These are phyloP conservation scores for Naja naja DNA, from an alignment of 2,113 vertebrate species.

Conservation along the genomic window DNA sequence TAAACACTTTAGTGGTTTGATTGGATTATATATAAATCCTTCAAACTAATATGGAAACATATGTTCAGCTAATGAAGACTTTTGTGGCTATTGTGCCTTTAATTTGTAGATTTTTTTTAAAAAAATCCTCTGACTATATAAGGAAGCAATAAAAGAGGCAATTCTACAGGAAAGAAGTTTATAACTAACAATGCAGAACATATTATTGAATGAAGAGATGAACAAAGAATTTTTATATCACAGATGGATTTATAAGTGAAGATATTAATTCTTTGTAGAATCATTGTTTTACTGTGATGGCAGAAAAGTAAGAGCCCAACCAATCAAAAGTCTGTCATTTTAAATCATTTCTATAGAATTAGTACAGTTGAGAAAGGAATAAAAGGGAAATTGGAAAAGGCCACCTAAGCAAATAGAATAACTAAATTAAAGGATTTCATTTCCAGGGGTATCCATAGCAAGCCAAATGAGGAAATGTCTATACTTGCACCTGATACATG, in stretches of 20 bases:
- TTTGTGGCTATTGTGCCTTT: neutral
- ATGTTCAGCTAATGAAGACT: neutral
- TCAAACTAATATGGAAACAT: neutral
- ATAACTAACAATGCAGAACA: neutral
- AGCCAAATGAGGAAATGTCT: neutral
- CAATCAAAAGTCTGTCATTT: neutral
- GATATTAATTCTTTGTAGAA: neutral
- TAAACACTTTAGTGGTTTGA: neutral
- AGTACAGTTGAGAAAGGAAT: neutral
- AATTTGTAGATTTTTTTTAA: neutral
- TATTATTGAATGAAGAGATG: neutral
- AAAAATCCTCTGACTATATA: neutral
- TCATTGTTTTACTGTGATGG: neutral
- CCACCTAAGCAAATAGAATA: neutral
- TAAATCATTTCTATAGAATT: neutral
- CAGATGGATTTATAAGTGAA: neutral
- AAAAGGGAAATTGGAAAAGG: neutral
- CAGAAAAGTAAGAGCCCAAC: neutral
- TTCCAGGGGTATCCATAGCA: neutral
- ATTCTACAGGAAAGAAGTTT: neutral
- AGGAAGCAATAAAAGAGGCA: neutral
- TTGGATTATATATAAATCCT: neutral
- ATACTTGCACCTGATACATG: neutral
- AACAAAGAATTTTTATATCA: neutral
- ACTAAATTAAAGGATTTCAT: neutral